These are phyloP conservation scores for Chalcis sispes DNA, from an alignment of 2,888 invertebrate genomes.

Conservation along the genomic window DNA sequence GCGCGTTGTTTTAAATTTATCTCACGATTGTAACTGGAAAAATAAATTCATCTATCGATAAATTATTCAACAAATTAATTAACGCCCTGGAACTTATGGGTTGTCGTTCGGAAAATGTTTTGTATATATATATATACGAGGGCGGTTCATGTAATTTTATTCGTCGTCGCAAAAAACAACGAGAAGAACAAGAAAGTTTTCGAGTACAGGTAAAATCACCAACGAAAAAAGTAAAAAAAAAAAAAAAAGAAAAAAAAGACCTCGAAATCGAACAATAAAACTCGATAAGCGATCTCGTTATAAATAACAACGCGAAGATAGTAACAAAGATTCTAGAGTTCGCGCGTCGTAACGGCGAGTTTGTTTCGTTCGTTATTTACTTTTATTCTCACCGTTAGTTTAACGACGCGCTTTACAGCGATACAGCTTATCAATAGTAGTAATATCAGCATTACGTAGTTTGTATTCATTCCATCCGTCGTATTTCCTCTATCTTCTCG, in stretches of 20 bases:
- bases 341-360: not conserved
- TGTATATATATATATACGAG: not conserved
- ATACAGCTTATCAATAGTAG: conserved; percentile 1
- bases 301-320: not conserved
- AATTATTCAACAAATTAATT: not conserved
- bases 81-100: conserved; percentile 11
- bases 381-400: not conserved
- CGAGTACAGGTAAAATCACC: not conserved
- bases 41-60: conserved; percentile 29
- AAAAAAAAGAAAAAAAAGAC: no score
- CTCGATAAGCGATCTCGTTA: not conserved
- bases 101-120: not conserved
- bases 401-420: conserved; percentile 2
- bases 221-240: no score
- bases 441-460: conserved; percentile 29
- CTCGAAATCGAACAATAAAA: no score
- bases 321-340: not conserved
- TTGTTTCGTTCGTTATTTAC: conserved; percentile 2
- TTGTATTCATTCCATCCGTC: not conserved
- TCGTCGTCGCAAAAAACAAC: not conserved
- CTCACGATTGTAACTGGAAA: conserved; percentile 33
- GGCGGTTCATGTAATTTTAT: not conserved
- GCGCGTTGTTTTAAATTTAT: no score
- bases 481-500: not conserved
- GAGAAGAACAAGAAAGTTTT: not conserved